A percentile compares a stretch with the other conserved stretches of the same genome.
Evolutionary conservation across 92 coral and sea anemone species (phyloP).

Genomic region (Pocillopora meandrina): DNA sequence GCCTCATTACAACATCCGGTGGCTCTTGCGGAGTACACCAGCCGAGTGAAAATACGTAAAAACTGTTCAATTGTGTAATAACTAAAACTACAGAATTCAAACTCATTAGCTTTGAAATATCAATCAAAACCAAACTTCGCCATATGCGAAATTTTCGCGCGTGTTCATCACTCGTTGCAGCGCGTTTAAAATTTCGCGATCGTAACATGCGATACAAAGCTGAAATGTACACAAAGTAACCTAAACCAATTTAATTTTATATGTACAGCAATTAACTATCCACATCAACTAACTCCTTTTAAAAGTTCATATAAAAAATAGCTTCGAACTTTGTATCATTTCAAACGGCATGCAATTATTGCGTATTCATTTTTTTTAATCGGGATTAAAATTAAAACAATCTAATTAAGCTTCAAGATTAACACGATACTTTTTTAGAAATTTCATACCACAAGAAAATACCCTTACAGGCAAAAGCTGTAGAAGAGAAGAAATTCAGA

Average conservation of each 20-base stretch:
- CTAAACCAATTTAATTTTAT: slow-evolving; percentile 2
- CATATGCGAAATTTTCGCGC: not conserved
- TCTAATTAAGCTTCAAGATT: not conserved
- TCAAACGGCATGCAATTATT: slow-evolving; percentile 19
- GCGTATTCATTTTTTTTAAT: not conserved
- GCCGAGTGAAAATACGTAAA: not conserved
- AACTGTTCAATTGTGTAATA: not conserved
- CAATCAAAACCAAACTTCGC: no score
- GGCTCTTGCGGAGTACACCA: not conserved
- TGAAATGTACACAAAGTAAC: slow-evolving; percentile 12
- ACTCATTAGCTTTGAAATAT: not conserved
- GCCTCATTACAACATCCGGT: not conserved
- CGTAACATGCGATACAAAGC: not conserved
- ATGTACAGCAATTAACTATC: slow-evolving; percentile 43
- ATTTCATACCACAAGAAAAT: not conserved
- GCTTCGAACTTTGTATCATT: slow-evolving; percentile 23
- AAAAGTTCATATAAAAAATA: slow-evolving; percentile 16
- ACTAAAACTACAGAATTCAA: not conserved
- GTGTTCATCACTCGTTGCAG: not conserved
- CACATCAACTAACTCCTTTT: slow-evolving; percentile 22
- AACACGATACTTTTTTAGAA: not conserved
- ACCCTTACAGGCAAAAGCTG: not conserved
- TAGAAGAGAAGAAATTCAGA: not conserved
- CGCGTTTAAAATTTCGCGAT: not conserved
- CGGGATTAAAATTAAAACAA: slow-evolving; percentile 21